Base-by-base conservation (phyloP, 1,140 invertebrate species). In the Bombus polaris region DNA sequence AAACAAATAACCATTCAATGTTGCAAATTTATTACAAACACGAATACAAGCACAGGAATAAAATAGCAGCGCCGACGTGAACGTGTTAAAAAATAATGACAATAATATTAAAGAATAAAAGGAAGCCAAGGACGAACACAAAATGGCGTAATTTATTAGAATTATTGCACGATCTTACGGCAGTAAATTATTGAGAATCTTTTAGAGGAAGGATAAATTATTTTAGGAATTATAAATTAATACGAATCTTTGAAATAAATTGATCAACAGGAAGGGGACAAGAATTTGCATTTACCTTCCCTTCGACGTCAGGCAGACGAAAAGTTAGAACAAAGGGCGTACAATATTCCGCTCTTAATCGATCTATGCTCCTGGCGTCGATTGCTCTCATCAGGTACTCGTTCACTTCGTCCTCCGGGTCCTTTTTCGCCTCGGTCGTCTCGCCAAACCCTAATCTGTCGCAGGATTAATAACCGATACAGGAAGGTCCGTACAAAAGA, bases 381-480 rank as follows among this genome's bases (percentile, higher is more conserved):
- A 99, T 99, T 2, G 98, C 98, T 75, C 97, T 96, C 96, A 98
- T 98, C 59, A 99, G 95, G 94, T 99, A 99, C 87, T 99, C 98
- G 93, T 99, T 99, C 2, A 99, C 98, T 95, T 99, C 98, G 86
- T 98, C 98, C 88, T 98, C 97, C 0, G 98, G 97, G 93, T 98
- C 97, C 93, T 97, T 97, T 68, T 96, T 95, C 62, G 97, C 96
- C 39, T 96, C 95, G 57, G 93, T 93, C 81, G 95, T 95, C 66
- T 95, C 96, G 3, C 96, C 96, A 87, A 97, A 97, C 3, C 97
- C 97, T 73, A 97, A 94, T 92, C 97, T 97, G 90, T 66, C 79
- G 87, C 68, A 86, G 80, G 70, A 78, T 62, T 15, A 22, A 82
- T 18, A 13, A 68, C 37, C 32, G 35, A 68, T 57, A 6, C 65